phyloP scores from a whole-genome alignment of 2,113 vertebrate species.

The Oncorhynchus mykiss region DNA sequence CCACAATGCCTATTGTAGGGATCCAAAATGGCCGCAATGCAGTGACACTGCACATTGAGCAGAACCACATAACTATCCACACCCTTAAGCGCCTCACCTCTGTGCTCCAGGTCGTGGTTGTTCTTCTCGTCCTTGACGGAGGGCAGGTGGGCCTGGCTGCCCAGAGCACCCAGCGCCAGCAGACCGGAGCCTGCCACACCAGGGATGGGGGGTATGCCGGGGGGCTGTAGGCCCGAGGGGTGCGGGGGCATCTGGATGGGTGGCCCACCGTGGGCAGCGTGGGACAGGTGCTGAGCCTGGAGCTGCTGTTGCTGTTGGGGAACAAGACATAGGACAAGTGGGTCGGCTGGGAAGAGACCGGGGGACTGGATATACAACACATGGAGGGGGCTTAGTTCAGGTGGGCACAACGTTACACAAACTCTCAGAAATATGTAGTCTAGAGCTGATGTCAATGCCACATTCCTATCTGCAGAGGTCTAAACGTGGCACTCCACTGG shows the following conservation, averaged over 20 bases:
- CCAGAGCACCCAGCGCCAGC: slow-evolving; percentile 87
- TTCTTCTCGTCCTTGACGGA: slow-evolving; percentile 94
- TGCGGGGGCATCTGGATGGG: slow-evolving; percentile 92
- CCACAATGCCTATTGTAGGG: background rate
- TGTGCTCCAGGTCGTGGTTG: slow-evolving; percentile 93
- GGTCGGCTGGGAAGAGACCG: slow-evolving; percentile 68
- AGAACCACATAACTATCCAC: background rate
- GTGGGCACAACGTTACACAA: slow-evolving; percentile 10
- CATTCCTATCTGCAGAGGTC: background rate
- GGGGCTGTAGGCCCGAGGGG: slow-evolving; percentile 89
- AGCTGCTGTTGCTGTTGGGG: slow-evolving; percentile 94
- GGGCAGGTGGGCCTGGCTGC: slow-evolving; percentile 90
- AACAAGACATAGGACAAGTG: slow-evolving; percentile 67
- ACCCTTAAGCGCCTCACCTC: slow-evolving; percentile 80
- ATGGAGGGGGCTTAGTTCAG: slow-evolving; percentile 17
- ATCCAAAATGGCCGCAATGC: background rate
- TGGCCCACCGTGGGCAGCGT: slow-evolving; percentile 86
- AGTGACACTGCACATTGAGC: background rate
- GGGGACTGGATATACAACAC: slow-evolving; percentile 25
- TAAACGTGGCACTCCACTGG: background rate
- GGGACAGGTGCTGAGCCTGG: slow-evolving; percentile 95
- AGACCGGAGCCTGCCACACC: slow-evolving; percentile 86
- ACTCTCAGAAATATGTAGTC: background rate
- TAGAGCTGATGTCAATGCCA: no score
- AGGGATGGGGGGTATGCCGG: slow-evolving; percentile 83